Evolutionary conservation across 2,797 vertebrate genomes (phyloP), one percentile per base, ranked within the genome.

Genomic region (Rhodeus uyekii): DNA sequence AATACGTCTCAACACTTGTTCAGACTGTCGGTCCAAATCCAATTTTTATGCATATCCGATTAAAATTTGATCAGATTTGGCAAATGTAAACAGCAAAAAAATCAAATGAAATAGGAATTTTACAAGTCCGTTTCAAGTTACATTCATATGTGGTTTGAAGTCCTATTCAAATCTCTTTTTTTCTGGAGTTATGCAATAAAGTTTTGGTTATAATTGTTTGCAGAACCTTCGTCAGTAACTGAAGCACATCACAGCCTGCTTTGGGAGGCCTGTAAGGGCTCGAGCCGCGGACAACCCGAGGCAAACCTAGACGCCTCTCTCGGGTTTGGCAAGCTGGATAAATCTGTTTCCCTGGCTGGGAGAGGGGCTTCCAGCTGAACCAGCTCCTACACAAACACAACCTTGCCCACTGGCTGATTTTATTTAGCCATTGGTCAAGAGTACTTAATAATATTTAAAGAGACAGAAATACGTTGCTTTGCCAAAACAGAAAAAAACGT

Each of bases 381-480:
- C 85, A 80, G 87, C 89, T 95, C 93, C 94, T 90, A 93, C 86
- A 90, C 93, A 94, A 94, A 94, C 93, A 94, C 86, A 89, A 85
- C 88, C 90, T 91, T 90, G 90, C 90, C 89, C 84, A 86, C 91
- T 90, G 89, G 91, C 90, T 89, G 91, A 92, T 93, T 90, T 91
- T 91, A 91, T 95, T 94, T 92, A 92, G 91, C 87, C 90, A 89
- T 91, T 88, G 90, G 91, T 94, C 91, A 93, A 93, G 89, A 92
- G 88, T 87, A 91, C 92, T 93, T 94, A 92, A 94, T 93, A 93
- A 91, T 91, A 93, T 93, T 93, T 89, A 91, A 91, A 90, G 91
- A 93, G 93, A 93, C 93, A 92, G 89, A 84, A 89, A 84, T 89
- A 93, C 89, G 86, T 88, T 89, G 90, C 88, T 87, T 82, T 74